Percentiles rank a stretch among this genome's conserved stretches.
Evolutionary conservation across 2,113 vertebrate genomes (phyloP).

Genomic region (Psammodynastes pulverulentus): DNA sequence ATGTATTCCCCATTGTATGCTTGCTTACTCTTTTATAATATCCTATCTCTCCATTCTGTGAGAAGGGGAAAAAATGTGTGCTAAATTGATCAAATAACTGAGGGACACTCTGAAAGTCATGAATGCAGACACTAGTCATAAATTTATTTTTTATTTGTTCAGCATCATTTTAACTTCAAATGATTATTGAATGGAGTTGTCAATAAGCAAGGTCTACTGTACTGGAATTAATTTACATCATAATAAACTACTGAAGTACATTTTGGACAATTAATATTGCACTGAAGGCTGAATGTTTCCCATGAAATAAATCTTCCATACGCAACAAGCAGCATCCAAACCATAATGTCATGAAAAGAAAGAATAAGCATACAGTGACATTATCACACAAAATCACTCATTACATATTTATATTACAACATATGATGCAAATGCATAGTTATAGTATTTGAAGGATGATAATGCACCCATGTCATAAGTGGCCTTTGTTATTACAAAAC

Average conservation of each 20-base stretch:
- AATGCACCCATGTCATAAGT: not conserved
- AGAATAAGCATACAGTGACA: not conserved
- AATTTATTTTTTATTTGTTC: not conserved
- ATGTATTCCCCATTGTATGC: too few species aligned
- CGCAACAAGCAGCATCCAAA: not conserved
- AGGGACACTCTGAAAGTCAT: not conserved
- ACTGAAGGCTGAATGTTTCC: not conserved
- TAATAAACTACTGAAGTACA: not conserved
- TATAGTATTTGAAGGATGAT: not conserved
- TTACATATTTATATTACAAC: not conserved
- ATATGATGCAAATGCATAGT: not conserved
- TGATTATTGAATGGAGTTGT: not conserved
- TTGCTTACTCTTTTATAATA: too few species aligned
- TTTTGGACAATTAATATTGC: not conserved
- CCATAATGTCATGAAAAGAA: not conserved
- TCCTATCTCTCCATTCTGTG: not conserved
- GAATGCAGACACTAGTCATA: not conserved
- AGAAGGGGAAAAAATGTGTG: not conserved
- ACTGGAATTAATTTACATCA: not conserved
- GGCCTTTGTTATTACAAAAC: not conserved
- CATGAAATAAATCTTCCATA: not conserved
- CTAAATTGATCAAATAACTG: not conserved
- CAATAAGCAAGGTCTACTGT: not conserved
- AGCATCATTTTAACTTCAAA: not conserved
- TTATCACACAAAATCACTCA: not conserved